Evolutionary conservation across 2,888 invertebrate genomes (phyloP), one percentile per base, ranked within the genome.

Genomic region (Cosmopolites sordidus): DNA sequence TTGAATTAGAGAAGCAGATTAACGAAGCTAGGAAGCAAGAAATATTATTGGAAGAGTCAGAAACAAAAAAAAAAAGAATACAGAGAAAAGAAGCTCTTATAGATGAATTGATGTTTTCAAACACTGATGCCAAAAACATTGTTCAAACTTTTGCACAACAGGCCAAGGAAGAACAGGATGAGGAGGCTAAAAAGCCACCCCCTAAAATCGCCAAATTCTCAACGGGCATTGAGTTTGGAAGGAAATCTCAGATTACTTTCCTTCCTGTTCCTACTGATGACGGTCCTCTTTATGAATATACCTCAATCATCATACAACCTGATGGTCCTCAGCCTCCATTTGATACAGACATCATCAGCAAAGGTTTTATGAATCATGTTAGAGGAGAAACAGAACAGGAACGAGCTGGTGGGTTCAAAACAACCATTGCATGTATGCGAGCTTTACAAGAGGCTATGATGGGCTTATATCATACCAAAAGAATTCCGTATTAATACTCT

Each of bases 31-130:
- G 90, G 43, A 82, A 85, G 56, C 78, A 85, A 49, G 88, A 92
- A 67, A 70, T 87, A 1, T 72, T 80, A n/a, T 79, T 84, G 77
- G 72, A 87, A 76, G 78, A 84, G 69, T 67, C 76, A 68, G 75
- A 89, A 71, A 82, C 84, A 1, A 91, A 91, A 65, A 86, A 84
- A 67, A 87, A 87, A 60, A 92, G 92, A 72, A 83, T 89, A 15
- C 81, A 88, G 30, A 88, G 91, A 61, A 93, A 92, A 64, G 92
- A 96, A 71, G 92, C 92, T 0, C 75, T 98, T 3, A 94, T 98
- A 54, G 95, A 97, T 73, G 95, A 97, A 70, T 78, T 98, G 30
- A 95, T 94, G 87, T 91, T 90, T 71, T 92, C 94, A 0, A 89
- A 91, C 61, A 87, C 86, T 8, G 87, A 95, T 71, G 96, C 96